Base-by-base conservation (phyloP, 2,888 invertebrate species). In the Rhodophaea formosa region DNA sequence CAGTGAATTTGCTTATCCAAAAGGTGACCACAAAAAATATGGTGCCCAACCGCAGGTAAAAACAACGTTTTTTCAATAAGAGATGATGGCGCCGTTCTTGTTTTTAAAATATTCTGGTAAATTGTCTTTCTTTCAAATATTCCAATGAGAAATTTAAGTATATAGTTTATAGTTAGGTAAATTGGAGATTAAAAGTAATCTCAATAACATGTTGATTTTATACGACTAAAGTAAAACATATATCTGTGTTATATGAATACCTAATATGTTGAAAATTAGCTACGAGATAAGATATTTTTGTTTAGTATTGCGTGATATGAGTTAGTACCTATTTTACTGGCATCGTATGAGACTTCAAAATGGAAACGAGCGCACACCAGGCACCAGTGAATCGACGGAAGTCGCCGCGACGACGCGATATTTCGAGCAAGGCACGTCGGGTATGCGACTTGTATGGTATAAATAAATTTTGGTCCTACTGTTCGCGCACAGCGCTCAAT, bases 341-440 rank as follows among this genome's bases (percentile, higher is more conserved):
- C 12, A 12, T 39, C 39, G 39, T 39, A 12, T 39, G n/a, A 12
- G 8, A 39, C 39, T 39, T 12, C 16, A 54, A 16, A 45, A 32
- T 54, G 54, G 43, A 32, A 54, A 54, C 44, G 7, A 15, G 45
- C 51, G 10, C 44, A 29, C 32, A 23, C 23, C 29, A 52, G 39
- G 29, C 23, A 47, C 57, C 57, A 49, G 43, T 82, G 82, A 85
- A 89, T 86, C 84, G 76, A 79, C 87, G 88, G 88, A 88, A 88
- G 88, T 88, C 77, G 82, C 76, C 83, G 70, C 77, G 78, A 78
- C 79, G 81, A 75, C 77, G 80, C 78, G 86, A 84, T 89, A 88
- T 88, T 89, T 89, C 82, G 81, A 88, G 87, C 82, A 74, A 77
- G 81, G 80, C 82, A 79, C 80, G 82, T 76, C 71, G 73, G 62